These are phyloP conservation scores for Illadopsis cleaveri DNA, from an alignment of 2,113 vertebrate genomes.

Conservation along the genomic window DNA sequence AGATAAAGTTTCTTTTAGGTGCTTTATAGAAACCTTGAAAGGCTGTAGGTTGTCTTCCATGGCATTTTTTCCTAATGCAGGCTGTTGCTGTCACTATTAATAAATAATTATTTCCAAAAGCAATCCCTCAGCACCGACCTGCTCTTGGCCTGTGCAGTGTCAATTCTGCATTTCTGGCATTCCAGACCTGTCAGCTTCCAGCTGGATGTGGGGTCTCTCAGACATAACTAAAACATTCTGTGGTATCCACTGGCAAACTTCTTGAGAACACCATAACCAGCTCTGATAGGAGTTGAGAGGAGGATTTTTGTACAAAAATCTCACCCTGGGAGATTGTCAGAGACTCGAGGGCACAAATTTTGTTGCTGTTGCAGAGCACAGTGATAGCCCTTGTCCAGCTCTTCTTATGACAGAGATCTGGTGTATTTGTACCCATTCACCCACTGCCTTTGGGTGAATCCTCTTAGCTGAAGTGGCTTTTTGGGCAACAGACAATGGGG, in stretches of 20 bases:
- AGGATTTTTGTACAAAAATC: not conserved
- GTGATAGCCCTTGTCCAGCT: not conserved
- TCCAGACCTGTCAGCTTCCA: not conserved
- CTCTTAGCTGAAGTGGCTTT: not conserved
- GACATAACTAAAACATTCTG: not conserved
- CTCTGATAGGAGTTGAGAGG: not conserved
- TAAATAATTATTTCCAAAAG: not conserved
- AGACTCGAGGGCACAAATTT: not conserved
- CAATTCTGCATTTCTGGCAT: not conserved
- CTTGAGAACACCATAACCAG: not conserved
- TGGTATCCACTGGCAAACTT: not conserved
- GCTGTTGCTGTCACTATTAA: not conserved
- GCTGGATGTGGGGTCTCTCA: not conserved
- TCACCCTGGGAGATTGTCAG: not conserved
- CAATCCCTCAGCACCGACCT: not conserved
- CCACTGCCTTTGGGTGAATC: fast-evolving
- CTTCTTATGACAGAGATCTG: not conserved
- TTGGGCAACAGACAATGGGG: no score
- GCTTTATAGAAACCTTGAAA: not conserved
- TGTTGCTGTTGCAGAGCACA: not conserved
- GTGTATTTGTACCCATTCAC: fast-evolving
- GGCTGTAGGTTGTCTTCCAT: not conserved
- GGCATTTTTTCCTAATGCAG: not conserved
- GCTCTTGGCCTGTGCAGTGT: not conserved
- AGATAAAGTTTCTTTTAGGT: not conserved